Conservation (phyloP, 2,797 vertebrate genomes). For the Heteromormyrus szaboi region DNA sequence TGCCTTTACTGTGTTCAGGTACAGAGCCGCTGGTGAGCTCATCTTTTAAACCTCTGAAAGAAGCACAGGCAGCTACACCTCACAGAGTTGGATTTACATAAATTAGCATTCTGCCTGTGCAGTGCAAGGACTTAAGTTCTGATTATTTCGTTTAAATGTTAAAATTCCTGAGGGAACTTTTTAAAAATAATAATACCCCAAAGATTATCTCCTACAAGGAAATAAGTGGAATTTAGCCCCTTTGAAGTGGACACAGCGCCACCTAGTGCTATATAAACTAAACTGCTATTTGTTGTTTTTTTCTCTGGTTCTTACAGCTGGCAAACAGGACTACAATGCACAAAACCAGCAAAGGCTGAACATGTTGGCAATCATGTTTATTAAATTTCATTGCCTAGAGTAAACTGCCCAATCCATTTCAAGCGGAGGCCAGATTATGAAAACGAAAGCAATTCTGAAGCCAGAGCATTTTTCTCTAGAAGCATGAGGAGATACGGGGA, state of each 20-base stretch:
- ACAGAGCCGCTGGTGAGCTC: neutral
- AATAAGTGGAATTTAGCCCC: neutral
- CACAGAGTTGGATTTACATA: neutral
- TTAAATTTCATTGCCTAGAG: neutral
- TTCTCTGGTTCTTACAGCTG: neutral
- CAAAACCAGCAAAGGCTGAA: neutral
- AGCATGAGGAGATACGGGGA: neutral
- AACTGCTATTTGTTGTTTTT: neutral
- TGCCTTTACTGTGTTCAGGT: neutral
- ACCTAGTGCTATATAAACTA: neutral
- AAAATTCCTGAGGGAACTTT: conserved; percentile 7
- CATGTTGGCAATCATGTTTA: neutral
- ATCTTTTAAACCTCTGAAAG: neutral
- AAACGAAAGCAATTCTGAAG: neutral
- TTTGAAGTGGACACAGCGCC: conserved; percentile 6
- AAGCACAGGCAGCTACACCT: neutral
- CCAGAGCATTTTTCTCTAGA: neutral
- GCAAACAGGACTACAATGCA: neutral
- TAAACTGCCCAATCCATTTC: neutral
- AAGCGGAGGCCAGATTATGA: neutral
- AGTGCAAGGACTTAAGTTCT: neutral
- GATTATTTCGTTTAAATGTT: conserved; percentile 12
- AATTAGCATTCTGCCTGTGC: conserved; percentile 5
- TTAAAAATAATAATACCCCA: conserved; percentile 2
- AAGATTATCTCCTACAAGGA: neutral